Base-by-base conservation (phyloP, 2,797 vertebrate species). In the Carcharodon carcharias region DNA sequence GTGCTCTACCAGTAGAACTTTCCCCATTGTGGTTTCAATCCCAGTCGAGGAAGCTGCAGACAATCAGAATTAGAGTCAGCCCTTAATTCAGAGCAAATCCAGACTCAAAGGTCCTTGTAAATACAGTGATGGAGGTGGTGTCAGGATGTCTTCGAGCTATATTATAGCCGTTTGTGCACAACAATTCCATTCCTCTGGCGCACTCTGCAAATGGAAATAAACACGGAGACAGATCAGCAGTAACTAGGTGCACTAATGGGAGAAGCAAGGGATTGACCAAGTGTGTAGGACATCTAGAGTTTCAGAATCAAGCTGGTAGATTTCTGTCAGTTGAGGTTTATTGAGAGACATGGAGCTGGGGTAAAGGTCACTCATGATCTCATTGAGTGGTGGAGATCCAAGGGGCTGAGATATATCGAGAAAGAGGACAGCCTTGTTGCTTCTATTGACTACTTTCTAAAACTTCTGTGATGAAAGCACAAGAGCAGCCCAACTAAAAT, bases 131-230 rank as follows among this genome's bases (percentile, higher is more conserved):
- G 56, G 31, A 35, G 40, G 16, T 63, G 35, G 40, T 45, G 18
- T 67, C 91, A 2, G 21, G n/a, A 11, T 11, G 35, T 58, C 54
- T 11, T 26, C 3, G 11, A 4, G 8, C 61, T 67, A 21, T 26
- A 77, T 73, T 98, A 99, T 97, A 98, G 97, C 97, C 98, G 97
- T 97, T 99, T 99, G 97, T 99, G 98, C 96, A 99, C 99, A 63
- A 98, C 96, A 94, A 98, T 97, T 28, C 99, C 99, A 0, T 99
- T 99, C 98, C 97, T 98, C 97, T 98, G 97, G 50, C 98, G 98
- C 96, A 98, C 98, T 97, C 98, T 98, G 97, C 0, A 85, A 18
- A 28, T 61, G 26, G 21, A 35, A 96, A 96, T 96, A 96, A 67
- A 96, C 11, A 71, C 61, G 3, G 4, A 23, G 1, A 26, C 18